phyloP scores from a whole-genome alignment of 2,888 invertebrate genomes.

The Caenorhabditis macrosperma region DNA sequence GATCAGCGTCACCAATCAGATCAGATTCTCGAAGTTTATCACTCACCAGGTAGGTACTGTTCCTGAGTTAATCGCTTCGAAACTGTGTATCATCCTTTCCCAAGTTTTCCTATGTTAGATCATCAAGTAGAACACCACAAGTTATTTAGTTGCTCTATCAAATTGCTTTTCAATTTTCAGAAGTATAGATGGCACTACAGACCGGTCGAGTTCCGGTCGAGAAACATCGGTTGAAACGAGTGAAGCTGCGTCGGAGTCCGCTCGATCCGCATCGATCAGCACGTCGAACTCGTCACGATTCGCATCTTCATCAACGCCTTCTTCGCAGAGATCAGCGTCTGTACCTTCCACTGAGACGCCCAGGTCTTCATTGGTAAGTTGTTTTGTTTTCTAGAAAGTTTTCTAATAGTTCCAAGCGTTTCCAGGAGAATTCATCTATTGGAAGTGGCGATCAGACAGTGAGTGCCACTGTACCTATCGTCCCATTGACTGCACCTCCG shows the following conservation, averaged over 20 bases:
- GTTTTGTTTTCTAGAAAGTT: background rate
- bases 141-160: background rate
- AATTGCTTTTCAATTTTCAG: slow-evolving; percentile 16
- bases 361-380: slow-evolving; percentile 45
- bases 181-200: slow-evolving; percentile 48
- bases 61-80: background rate
- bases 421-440: slow-evolving; percentile 49
- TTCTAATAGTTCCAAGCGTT: slow-evolving; percentile 10
- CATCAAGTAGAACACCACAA: background rate
- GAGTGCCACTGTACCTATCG: slow-evolving; percentile 60
- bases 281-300: slow-evolving; percentile 23
- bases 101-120: background rate
- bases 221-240: slow-evolving; percentile 36
- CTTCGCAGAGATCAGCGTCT: slow-evolving; percentile 48
- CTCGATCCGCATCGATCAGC: slow-evolving; percentile 3
- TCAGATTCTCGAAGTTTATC: slow-evolving; percentile 30
- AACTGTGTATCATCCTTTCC: background rate
- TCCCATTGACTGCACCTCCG: slow-evolving; percentile 47
- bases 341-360: slow-evolving; percentile 29
- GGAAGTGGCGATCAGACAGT: slow-evolving; percentile 62
- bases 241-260: slow-evolving; percentile 25
- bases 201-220: slow-evolving; percentile 40
- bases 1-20: background rate
- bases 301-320: slow-evolving; percentile 24
- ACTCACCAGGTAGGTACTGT: slow-evolving; percentile 24